Base-by-base conservation (phyloP, 92 coral and sea anemone genomes). In the Epizoanthus ramosus region DNA sequence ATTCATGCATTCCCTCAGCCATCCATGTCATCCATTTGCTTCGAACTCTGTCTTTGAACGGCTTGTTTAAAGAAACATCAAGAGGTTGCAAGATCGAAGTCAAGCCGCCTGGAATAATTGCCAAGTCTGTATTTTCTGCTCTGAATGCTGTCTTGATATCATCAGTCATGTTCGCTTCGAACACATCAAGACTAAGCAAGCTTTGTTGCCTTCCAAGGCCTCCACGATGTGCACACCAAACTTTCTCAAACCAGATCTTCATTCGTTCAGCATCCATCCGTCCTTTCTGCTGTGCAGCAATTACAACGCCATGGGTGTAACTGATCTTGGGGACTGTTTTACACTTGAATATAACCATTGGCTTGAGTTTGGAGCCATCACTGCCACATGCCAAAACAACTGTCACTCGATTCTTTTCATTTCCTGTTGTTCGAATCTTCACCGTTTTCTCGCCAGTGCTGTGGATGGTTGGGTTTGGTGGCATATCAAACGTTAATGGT, bases 321-420 rank as follows among this genome's bases (percentile, higher is more conserved):
- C 63, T 53, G 43, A 41, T 83, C 73, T 81, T 87, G 7, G 84
- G 90, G 24, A 72, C 18, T 19, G 75, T 87, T 54, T 87, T 81
- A n/a, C 77, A 17, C 71, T 87, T 87, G 43, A 87, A 87, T 16
- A 87, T 87, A 8, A 82, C 84, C 84, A 75, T 85, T 1, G 84
- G 88, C 57, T 75, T 74, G 5, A 84, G 59, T 43, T 74, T 70
- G 3, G 86, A 68, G 3, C 86, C 86, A 70, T 71, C 68, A 0
- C 80, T 57, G 5, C 54, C 63, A 65, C 89, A 86, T 0, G 83
- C 43, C 25, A 86, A 81, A 4, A 73, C 89, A 4, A 80, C 81
- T 2, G 84, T 84, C 61, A 61, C 60, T 0, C 75, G 63, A 5
- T 52, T 23, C 64, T 74, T 75, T 45, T 75, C 69, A 14, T 64